Evolutionary conservation across 2,113 vertebrate genomes (phyloP).

Genomic region (Arizona elegans): DNA sequence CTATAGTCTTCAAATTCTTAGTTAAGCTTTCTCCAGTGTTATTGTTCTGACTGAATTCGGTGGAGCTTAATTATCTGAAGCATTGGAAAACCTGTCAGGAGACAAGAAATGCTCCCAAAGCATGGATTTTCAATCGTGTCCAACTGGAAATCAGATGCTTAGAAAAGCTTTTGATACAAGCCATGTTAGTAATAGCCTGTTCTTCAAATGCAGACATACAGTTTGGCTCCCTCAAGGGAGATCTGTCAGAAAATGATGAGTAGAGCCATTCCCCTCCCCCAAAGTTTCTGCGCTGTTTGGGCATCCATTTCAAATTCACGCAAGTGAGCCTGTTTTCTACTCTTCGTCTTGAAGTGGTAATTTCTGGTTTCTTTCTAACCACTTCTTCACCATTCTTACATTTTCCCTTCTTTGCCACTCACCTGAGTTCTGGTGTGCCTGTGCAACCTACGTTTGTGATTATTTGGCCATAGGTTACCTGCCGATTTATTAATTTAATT

Average conservation of each 20-base stretch:
- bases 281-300: neutral
- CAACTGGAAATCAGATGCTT: rapidly evolving
- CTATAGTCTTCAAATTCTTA: neutral
- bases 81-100: neutral
- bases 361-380: neutral
- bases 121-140: neutral
- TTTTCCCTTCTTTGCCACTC: neutral
- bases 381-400: neutral
- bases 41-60: neutral
- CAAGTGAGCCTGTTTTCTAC: rapidly evolving
- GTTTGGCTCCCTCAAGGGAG: neutral
- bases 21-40: neutral
- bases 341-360: neutral
- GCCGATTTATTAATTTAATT: neutral
- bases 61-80: constrained; percentile 3
- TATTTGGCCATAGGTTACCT: neutral
- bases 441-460: neutral
- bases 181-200: neutral
- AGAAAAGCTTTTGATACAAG: neutral
- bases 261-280: neutral
- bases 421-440: constrained; percentile 9
- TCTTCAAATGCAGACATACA: neutral
- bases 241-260: neutral
- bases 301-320: rapidly evolving
- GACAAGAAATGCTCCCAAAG: neutral